Evolutionary conservation across 2,888 invertebrate species (phyloP).

Genomic region (Caprella mutica): DNA sequence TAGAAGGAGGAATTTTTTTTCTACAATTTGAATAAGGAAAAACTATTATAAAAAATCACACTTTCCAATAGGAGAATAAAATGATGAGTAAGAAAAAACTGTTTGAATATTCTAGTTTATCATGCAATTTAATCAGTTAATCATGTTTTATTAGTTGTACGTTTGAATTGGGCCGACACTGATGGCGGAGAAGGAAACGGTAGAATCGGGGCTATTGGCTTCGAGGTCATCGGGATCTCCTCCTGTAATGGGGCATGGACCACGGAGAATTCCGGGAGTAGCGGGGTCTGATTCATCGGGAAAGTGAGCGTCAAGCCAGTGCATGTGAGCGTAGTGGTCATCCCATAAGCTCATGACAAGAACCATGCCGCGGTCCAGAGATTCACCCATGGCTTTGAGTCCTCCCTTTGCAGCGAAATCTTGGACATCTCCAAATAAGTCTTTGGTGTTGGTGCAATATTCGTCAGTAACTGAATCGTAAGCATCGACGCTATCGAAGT

Average conservation of each 20-base stretch:
- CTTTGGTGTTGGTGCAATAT: slow-evolving; percentile 24
- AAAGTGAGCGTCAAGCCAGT: slow-evolving; percentile 31
- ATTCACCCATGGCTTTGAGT: slow-evolving; percentile 25
- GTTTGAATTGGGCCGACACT: slow-evolving; percentile 19
- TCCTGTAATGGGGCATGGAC: slow-evolving; percentile 25
- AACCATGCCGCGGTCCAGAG: slow-evolving; percentile 27
- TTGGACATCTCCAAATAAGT: slow-evolving; percentile 24
- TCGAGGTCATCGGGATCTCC: slow-evolving; percentile 28
- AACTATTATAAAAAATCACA: too few species aligned
- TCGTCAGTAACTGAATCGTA: slow-evolving; percentile 29
- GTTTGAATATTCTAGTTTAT: too few species aligned
- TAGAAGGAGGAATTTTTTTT: too few species aligned
- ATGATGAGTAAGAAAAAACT: too few species aligned
- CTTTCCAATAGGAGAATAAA: too few species aligned
- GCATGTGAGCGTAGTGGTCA: slow-evolving; percentile 32
- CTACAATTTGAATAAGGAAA: too few species aligned
- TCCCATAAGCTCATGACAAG: slow-evolving; percentile 31
- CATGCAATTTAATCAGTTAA: too few species aligned
- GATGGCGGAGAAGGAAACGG: slow-evolving; percentile 24
- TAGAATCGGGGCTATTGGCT: slow-evolving; percentile 8
- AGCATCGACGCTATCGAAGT: slow-evolving; percentile 14
- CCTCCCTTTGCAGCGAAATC: slow-evolving; percentile 25
- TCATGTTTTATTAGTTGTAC: too few species aligned
- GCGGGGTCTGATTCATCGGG: slow-evolving; percentile 18
- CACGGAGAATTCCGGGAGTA: slow-evolving; percentile 26